phyloP scores from a whole-genome alignment of 2,797 vertebrate species.

The Molossus molossus region DNA sequence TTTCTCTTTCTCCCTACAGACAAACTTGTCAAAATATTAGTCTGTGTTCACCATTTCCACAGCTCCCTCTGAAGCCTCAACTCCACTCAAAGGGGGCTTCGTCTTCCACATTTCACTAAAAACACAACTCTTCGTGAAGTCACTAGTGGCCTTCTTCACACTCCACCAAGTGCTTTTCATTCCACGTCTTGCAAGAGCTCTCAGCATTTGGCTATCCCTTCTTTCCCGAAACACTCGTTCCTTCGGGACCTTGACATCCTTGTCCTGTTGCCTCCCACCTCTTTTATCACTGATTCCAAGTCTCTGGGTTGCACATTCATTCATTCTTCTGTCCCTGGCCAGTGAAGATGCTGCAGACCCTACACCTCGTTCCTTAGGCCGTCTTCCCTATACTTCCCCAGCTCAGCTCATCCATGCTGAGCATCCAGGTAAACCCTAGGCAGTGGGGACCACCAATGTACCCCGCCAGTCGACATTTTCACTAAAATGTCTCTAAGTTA shows the following conservation, averaged over 20 bases:
- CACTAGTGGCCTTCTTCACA: not conserved
- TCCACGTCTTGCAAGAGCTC: not conserved
- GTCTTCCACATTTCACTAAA: not conserved
- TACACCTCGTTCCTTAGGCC: not conserved
- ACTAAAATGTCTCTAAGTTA: constrained; percentile 19
- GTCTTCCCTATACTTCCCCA: not conserved
- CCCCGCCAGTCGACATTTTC: not conserved
- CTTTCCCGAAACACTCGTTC: not conserved
- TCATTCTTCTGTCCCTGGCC: constrained; percentile 14
- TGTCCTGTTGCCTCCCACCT: not conserved
- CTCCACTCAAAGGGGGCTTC: not conserved
- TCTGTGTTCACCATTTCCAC: not conserved
- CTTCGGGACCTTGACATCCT: not conserved
- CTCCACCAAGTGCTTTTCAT: not conserved
- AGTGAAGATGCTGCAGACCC: not conserved
- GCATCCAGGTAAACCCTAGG: not conserved
- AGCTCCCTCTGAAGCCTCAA: not conserved
- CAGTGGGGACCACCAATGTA: not conserved
- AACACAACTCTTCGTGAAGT: constrained; percentile 45
- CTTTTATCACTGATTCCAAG: not conserved
- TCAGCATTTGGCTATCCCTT: not conserved
- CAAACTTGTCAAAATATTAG: constrained; percentile 31
- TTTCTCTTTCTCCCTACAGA: not conserved
- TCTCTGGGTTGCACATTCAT: not conserved
- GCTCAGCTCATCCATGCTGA: not conserved